Evolutionary conservation across 2,797 vertebrate genomes (phyloP).

Genomic region (Menidia menidia): DNA sequence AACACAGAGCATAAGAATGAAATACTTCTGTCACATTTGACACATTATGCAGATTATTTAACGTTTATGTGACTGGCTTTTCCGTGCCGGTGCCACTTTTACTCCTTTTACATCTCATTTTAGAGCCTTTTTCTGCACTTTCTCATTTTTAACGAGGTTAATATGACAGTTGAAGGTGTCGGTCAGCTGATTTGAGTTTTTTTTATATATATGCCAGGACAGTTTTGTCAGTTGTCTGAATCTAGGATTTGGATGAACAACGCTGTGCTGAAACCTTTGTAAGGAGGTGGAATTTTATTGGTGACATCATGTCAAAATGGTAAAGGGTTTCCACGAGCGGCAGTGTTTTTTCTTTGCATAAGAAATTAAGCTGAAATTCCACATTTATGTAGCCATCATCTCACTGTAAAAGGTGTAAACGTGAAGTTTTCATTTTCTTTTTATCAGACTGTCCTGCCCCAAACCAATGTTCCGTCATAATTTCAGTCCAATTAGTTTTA

Average conservation of each 20-base stretch:
- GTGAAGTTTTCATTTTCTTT: background rate
- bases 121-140: background rate
- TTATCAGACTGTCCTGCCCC: no score
- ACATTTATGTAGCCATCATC: background rate
- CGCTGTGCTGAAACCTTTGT: background rate
- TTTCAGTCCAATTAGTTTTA: background rate
- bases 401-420: background rate
- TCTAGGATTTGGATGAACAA: background rate
- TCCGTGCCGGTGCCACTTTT: background rate
- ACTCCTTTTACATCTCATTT: background rate
- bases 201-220: no score
- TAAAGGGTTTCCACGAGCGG: background rate
- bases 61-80: background rate
- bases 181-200: background rate
- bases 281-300: no score
- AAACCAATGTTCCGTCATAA: background rate
- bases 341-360: background rate
- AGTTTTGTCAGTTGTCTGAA: background rate
- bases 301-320: background rate
- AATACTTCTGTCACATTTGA: background rate
- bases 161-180: background rate
- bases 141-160: background rate
- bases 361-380: background rate
- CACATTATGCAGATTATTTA: background rate
- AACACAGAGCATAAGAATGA: background rate